A percentile compares a stretch with the other conserved stretches of the same genome.
Conservation (phyloP, 2,888 invertebrate genomes). For the Noctua janthina region DNA sequence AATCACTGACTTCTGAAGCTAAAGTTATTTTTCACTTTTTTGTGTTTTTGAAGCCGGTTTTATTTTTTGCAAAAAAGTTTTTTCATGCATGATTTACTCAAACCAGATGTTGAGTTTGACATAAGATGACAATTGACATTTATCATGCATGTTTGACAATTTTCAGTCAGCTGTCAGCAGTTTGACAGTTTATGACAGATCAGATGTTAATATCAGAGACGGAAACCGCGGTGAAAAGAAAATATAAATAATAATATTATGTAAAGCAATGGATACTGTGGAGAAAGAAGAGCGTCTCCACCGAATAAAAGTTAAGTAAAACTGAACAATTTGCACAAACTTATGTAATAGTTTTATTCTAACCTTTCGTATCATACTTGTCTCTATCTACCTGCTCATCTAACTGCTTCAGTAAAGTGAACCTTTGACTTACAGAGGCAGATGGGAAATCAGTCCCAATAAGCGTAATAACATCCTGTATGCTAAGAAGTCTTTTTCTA, state of each 20-base stretch:
- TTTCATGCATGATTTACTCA: too few species aligned
- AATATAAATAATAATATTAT: slow-evolving; percentile 13
- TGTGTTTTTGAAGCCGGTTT: too few species aligned
- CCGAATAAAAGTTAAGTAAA: slow-evolving; percentile 82
- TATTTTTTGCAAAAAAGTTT: too few species aligned
- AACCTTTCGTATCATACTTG: slow-evolving; percentile 27
- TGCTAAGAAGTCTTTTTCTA: too few species aligned
- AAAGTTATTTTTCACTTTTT: too few species aligned
- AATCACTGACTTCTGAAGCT: too few species aligned
- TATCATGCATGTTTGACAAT: too few species aligned
- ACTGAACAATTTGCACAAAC: neutral
- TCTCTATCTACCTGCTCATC: neutral
- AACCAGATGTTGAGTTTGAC: too few species aligned
- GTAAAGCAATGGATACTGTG: slow-evolving; percentile 61
- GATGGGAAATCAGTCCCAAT: neutral
- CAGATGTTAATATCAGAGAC: neutral
- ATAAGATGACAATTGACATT: too few species aligned
- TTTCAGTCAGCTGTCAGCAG: too few species aligned
- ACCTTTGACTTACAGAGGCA: neutral
- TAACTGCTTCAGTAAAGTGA: neutral
- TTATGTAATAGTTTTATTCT: slow-evolving; percentile 29
- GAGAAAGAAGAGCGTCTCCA: slow-evolving; percentile 84
- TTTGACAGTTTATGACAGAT: neutral
- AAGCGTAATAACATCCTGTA: neutral
- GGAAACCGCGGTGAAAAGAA: neutral